Percentiles rank a stretch among this genome's conserved stretches.
These are phyloP conservation scores for Neosilurus mollespiculum DNA, from an alignment of 2,797 vertebrate species.

Conservation along the genomic window DNA sequence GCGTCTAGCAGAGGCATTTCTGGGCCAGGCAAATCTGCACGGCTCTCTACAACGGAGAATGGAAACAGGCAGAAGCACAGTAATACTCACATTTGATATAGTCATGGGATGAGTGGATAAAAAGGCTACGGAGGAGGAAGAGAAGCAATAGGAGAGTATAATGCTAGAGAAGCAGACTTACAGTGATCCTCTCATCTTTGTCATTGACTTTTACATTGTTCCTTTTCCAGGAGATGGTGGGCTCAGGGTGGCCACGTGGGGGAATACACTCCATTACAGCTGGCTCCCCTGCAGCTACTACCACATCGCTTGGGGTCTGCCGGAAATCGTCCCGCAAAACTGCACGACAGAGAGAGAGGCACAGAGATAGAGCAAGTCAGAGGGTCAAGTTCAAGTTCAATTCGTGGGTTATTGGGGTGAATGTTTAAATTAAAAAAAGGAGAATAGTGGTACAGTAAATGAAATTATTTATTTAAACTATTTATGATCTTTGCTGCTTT, in stretches of 20 bases:
- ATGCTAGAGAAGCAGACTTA: conserved; percentile 64
- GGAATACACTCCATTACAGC: conserved; percentile 95
- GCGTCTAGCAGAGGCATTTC: conserved; percentile 32
- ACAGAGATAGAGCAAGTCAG: neutral
- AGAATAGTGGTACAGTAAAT: neutral
- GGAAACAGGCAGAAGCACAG: neutral
- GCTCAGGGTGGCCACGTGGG: conserved; percentile 91
- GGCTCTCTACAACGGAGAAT: conserved; percentile 23
- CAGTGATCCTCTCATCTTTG: conserved; percentile 89
- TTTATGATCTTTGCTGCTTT: too few relatives aligned
- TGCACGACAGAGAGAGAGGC: conserved; percentile 53
- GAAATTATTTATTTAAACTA: neutral
- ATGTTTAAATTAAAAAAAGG: neutral
- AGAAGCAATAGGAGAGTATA: neutral
- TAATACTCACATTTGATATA: conserved; percentile 10
- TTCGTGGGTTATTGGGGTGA: too few relatives aligned
- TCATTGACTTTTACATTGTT: conserved; percentile 81
- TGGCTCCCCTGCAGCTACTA: conserved; percentile 90
- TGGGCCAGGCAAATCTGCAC: conserved; percentile 29
- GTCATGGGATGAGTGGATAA: conserved; percentile 20
- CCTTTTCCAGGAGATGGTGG: conserved; percentile 93
- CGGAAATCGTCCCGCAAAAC: conserved; percentile 95
- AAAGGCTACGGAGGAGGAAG: conserved; percentile 5
- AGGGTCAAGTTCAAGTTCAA: neutral
- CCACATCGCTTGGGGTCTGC: conserved; percentile 87